phyloP scores from a whole-genome alignment of 2,888 invertebrate species.

The Anoplius nigerrimus region DNA sequence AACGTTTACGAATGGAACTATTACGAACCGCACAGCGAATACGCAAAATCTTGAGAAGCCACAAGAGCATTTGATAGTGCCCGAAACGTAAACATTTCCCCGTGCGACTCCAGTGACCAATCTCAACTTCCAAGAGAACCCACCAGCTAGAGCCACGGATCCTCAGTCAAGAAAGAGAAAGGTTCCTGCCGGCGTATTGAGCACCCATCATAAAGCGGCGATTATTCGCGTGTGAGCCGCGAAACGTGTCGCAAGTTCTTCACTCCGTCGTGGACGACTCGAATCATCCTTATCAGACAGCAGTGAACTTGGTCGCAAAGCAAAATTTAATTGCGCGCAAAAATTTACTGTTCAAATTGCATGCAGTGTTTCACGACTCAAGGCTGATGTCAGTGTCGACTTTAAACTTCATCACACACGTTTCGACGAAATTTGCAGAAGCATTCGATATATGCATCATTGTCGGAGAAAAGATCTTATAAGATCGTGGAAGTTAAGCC shows the following conservation, averaged over 20 bases:
- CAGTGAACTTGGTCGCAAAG: too few relatives aligned
- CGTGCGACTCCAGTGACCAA: conserved; percentile 5
- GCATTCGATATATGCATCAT: too few relatives aligned
- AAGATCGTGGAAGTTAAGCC: too few relatives aligned
- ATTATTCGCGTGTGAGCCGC: conserved; percentile 56
- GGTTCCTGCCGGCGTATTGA: conserved; percentile 44
- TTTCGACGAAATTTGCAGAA: too few relatives aligned
- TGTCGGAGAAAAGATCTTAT: too few relatives aligned
- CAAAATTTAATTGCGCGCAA: neutral
- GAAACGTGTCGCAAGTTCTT: conserved; percentile 46
- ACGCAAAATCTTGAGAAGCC: neutral
- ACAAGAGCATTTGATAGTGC: neutral
- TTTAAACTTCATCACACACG: too few relatives aligned
- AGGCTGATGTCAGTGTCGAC: neutral
- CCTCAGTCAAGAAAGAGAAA: conserved; percentile 51
- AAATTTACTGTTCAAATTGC: neutral
- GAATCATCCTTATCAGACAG: too few relatives aligned
- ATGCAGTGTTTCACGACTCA: neutral
- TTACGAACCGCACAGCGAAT: too few relatives aligned
- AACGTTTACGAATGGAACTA: too few relatives aligned
- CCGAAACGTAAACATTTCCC: conserved; percentile 8
- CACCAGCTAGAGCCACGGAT: conserved; percentile 13
- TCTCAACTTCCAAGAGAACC: conserved; percentile 35
- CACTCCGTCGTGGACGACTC: neutral
- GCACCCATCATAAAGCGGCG: conserved; percentile 44